Conservation (phyloP, 2,888 invertebrate genomes). For the Tricholauxania praeusta region DNA sequence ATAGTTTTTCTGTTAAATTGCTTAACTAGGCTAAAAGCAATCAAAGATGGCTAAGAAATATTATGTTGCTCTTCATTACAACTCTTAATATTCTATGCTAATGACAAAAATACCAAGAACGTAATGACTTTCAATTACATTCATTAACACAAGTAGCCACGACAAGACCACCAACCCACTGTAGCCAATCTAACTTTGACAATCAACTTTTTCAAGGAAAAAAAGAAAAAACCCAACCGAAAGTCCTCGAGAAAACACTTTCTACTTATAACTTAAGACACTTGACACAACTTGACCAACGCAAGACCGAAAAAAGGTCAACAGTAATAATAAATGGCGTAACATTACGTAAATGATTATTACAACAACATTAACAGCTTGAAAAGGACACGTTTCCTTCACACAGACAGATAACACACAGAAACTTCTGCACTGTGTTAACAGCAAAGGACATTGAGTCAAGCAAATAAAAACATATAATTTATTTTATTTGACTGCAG, state of each 20-base stretch:
- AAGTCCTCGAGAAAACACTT: background rate
- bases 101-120: constrained; percentile 8
- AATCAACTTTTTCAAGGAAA: background rate
- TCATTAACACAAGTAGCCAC: constrained; percentile 13
- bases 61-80: too few relatives aligned
- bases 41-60: too few relatives aligned
- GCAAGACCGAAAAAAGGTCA: constrained; percentile 1
- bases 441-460: constrained; percentile 31
- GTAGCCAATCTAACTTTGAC: constrained; percentile 24
- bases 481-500: constrained; percentile 18
- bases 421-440: background rate
- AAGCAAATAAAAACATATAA: constrained; percentile 29
- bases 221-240: background rate
- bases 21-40: too few relatives aligned
- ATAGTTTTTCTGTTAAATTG: too few relatives aligned
- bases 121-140: constrained; percentile 17
- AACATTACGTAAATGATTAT: constrained; percentile 34
- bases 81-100: constrained; percentile 8
- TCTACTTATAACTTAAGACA: background rate
- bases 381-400: background rate
- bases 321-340: constrained; percentile 25
- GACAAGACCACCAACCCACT: background rate
- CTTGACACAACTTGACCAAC: constrained; percentile 15
- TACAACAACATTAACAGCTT: constrained; percentile 32
- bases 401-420: background rate